Percentiles rank a stretch among this genome's conserved stretches.
phyloP scores from a whole-genome alignment of 2,797 vertebrate species.

The Chelonia mydas region DNA sequence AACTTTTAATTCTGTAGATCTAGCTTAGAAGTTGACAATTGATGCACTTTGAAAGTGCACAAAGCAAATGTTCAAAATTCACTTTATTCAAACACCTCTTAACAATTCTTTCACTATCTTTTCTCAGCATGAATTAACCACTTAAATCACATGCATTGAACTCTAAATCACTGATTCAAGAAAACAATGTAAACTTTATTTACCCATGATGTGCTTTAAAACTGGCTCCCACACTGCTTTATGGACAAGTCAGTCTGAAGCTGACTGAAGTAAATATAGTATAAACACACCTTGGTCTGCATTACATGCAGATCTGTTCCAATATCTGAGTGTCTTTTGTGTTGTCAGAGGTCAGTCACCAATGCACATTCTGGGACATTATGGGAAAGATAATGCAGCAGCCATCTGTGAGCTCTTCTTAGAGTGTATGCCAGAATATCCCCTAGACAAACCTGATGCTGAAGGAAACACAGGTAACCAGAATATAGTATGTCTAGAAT shows the following conservation, averaged over 20 bases:
- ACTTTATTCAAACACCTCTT: not conserved
- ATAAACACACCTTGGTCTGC: not conserved
- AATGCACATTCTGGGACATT: slow-evolving; percentile 96
- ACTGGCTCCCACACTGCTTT: not conserved
- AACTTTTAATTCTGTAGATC: not conserved
- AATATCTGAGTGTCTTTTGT: not conserved
- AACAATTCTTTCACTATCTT: not conserved
- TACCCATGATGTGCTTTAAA: not conserved
- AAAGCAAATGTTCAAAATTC: not conserved
- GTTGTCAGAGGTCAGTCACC: slow-evolving; percentile 93
- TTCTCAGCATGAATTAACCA: not conserved
- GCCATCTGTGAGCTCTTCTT: slow-evolving; percentile 98
- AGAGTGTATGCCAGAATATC: slow-evolving; percentile 98
- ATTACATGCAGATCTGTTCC: not conserved
- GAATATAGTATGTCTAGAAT: not conserved
- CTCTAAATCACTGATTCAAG: not conserved
- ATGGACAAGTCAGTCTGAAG: not conserved
- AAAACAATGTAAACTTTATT: not conserved
- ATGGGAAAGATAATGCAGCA: slow-evolving; percentile 97
- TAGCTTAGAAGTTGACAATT: not conserved
- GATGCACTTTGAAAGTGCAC: not conserved
- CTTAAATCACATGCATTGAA: accelerated
- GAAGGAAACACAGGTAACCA: slow-evolving; percentile 95
- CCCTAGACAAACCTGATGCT: slow-evolving; percentile 94
- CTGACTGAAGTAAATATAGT: not conserved